A percentile compares a stretch with the other conserved stretches of the same genome.
phyloP scores from a whole-genome alignment of 1,140 invertebrate species.

The Solenopsis fugax region DNA sequence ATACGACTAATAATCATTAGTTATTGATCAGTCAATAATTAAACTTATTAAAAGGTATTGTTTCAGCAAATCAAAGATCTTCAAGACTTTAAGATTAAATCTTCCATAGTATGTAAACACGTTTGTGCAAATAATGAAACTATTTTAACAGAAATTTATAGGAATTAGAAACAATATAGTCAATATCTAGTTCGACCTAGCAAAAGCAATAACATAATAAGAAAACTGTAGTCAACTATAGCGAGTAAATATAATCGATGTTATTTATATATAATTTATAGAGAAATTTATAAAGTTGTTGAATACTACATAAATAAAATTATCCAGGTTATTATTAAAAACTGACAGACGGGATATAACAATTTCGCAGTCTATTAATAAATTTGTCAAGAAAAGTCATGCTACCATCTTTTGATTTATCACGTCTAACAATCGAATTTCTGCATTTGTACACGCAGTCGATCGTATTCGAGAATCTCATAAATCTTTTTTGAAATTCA shows the following conservation, averaged over 20 bases:
- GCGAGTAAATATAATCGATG: too few species aligned
- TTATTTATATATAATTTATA: too few species aligned
- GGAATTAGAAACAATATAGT: too few species aligned
- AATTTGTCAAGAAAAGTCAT: background rate
- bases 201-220: too few species aligned
- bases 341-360: background rate
- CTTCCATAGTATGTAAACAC: background rate
- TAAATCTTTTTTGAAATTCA: background rate
- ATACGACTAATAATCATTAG: background rate
- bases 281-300: background rate
- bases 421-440: slow-evolving; percentile 6
- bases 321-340: background rate
- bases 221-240: too few species aligned
- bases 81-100: background rate
- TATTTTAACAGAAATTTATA: too few species aligned
- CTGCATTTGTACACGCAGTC: background rate
- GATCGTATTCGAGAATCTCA: background rate
- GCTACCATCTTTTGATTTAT: background rate
- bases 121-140: background rate
- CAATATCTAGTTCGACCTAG: too few species aligned
- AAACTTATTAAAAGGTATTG: background rate
- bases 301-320: background rate
- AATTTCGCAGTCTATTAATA: background rate
- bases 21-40: background rate
- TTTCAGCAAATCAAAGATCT: background rate